phyloP scores from a whole-genome alignment of 1,140 invertebrate genomes.

The Pantala flavescens region DNA sequence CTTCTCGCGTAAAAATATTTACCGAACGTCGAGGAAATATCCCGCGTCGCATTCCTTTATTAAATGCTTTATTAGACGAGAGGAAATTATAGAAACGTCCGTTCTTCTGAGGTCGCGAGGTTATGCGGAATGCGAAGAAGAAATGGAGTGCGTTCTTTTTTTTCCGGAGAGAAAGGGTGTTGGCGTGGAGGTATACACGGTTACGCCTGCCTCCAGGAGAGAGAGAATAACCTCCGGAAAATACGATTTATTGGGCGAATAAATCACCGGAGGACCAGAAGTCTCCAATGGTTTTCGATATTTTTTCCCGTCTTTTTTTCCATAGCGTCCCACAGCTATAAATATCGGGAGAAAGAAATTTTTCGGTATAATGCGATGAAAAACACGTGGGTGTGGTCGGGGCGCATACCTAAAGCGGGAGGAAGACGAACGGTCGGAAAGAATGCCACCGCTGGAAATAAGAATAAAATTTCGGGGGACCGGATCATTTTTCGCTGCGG shows the following conservation, averaged over 20 bases:
- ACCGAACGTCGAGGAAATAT: too few relatives aligned
- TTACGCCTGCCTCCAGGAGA: background rate
- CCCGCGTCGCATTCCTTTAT: too few relatives aligned
- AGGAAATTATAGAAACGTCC: too few relatives aligned
- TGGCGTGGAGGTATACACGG: background rate
- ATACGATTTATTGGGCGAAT: background rate
- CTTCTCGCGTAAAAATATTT: too few relatives aligned
- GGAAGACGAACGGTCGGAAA: background rate
- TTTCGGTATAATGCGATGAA: conserved; percentile 9
- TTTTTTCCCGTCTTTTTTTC: background rate
- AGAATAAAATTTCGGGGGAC: background rate
- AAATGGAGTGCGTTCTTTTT: too few relatives aligned
- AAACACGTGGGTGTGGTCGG: background rate
- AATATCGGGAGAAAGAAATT: background rate
- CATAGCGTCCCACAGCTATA: background rate
- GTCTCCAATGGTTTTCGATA: background rate
- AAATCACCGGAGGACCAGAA: background rate
- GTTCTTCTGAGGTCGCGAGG: too few relatives aligned
- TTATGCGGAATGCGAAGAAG: too few relatives aligned
- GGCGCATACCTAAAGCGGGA: background rate
- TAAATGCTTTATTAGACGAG: too few relatives aligned
- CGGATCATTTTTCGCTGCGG: background rate
- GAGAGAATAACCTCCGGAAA: background rate
- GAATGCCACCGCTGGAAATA: background rate
- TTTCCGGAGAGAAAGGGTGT: background rate